These are phyloP conservation scores for Apocheima hispidaria DNA, from an alignment of 2,888 invertebrate genomes.

Conservation along the genomic window DNA sequence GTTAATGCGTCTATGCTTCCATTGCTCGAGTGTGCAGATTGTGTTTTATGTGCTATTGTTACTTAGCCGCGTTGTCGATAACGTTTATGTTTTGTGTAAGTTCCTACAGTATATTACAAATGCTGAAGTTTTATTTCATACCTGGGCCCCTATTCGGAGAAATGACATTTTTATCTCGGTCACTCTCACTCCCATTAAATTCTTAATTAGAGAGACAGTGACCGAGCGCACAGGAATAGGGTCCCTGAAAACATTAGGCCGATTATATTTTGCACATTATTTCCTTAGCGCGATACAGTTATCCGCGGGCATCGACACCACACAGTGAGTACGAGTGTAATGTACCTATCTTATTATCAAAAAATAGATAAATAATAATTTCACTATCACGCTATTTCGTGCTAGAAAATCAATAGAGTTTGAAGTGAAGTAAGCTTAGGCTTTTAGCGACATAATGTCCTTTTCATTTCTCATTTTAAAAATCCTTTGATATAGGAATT, in stretches of 20 bases:
- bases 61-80: slow-evolving; percentile 42
- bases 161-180: too few relatives aligned
- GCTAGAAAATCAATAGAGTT: too few relatives aligned
- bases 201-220: too few relatives aligned
- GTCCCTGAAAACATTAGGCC: slow-evolving; percentile 22
- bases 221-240: too few relatives aligned
- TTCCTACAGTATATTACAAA: slow-evolving; percentile 28
- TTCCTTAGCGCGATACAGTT: slow-evolving; percentile 78
- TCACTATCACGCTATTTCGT: background rate
- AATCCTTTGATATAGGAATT: too few relatives aligned
- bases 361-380: too few relatives aligned
- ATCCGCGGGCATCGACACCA: slow-evolving; percentile 83
- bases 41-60: slow-evolving; percentile 51
- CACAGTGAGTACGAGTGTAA: slow-evolving; percentile 71
- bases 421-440: too few relatives aligned
- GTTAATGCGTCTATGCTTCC: slow-evolving; percentile 5
- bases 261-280: slow-evolving; percentile 41
- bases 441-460: too few relatives aligned
- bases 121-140: slow-evolving; percentile 37
- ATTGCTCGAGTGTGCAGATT: slow-evolving; percentile 34
- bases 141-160: too few relatives aligned
- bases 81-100: slow-evolving; percentile 31
- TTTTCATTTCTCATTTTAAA: too few relatives aligned
- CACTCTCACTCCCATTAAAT: too few relatives aligned
- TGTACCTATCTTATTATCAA: slow-evolving; percentile 1